phyloP scores from a whole-genome alignment of 2,797 vertebrate genomes.

The Crocodylus rhombifer region DNA sequence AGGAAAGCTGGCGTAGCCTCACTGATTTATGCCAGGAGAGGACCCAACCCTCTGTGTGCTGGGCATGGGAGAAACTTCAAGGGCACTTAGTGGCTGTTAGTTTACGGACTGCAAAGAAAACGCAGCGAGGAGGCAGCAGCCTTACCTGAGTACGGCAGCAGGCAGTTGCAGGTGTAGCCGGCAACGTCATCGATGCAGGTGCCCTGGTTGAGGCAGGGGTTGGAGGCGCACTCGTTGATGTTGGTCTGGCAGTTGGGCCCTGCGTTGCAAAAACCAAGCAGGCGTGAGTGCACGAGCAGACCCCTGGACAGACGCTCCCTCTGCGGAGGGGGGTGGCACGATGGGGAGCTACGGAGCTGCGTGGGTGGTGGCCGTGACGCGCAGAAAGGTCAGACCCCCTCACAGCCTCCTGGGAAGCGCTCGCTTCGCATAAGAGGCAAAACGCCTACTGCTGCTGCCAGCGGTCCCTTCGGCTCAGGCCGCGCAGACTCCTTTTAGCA shows the following conservation, averaged over 20 bases:
- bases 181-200: constrained; percentile 94
- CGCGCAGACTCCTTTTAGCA: fast-evolving
- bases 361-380: too few relatives aligned
- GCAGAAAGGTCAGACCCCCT: too few relatives aligned
- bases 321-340: neutral
- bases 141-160: constrained; percentile 95
- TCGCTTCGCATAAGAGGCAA: neutral
- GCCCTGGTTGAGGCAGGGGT: constrained; percentile 97
- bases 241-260: constrained; percentile 98
- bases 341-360: neutral
- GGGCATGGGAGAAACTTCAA: neutral
- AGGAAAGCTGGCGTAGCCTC: neutral
- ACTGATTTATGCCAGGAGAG: neutral
- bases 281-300: fast-evolving
- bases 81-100: neutral
- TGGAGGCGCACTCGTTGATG: constrained; percentile 97
- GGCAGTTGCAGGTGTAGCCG: constrained; percentile 95
- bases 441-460: neutral
- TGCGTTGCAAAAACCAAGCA: constrained; percentile 42
- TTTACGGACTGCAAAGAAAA: neutral
- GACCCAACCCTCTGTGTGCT: neutral
- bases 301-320: neutral
- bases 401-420: too few relatives aligned
- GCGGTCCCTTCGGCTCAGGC: neutral
- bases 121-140: neutral